These are phyloP conservation scores for Eupeodes latifasciatus DNA, from an alignment of 2,888 invertebrate species.

Conservation along the genomic window DNA sequence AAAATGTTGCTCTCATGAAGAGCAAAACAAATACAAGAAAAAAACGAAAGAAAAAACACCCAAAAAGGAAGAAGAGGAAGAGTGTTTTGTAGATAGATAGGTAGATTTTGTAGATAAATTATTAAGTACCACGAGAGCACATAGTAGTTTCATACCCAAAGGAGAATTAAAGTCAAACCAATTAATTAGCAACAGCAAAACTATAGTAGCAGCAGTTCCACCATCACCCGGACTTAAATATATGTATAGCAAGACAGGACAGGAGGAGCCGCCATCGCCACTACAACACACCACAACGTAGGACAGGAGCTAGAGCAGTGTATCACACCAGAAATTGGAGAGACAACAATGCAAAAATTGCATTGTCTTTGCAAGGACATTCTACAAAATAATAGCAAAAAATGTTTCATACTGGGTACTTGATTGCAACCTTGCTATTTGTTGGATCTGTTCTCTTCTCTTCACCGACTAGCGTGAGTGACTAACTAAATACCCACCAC, in stretches of 20 bases:
- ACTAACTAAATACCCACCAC: constrained; percentile 56
- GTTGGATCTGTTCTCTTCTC: constrained; percentile 73
- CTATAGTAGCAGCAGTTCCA: constrained; percentile 25
- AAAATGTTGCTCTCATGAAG: constrained; percentile 74
- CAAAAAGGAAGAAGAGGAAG: constrained; percentile 32
- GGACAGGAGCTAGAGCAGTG: constrained; percentile 18
- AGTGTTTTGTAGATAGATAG: constrained; percentile 55
- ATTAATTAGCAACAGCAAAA: constrained; percentile 68
- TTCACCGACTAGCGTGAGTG: constrained; percentile 76
- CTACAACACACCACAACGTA: not conserved
- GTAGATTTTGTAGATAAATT: constrained; percentile 73
- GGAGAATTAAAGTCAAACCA: constrained; percentile 69
- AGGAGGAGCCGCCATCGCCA: constrained; percentile 39
- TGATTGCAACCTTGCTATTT: constrained; percentile 78
- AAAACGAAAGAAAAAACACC: constrained; percentile 47
- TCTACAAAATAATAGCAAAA: constrained; percentile 79
- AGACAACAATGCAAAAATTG: constrained; percentile 80
- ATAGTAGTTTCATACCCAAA: constrained; percentile 62
- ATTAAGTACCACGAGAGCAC: constrained; percentile 58
- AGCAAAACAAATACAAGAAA: constrained; percentile 74
- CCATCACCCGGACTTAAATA: not conserved
- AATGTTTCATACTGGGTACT: constrained; percentile 78
- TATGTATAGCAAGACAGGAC: not conserved
- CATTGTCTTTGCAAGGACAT: constrained; percentile 81
- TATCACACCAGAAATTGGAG: constrained; percentile 55